phyloP scores from a whole-genome alignment of 2,888 invertebrate genomes.

The Mythimna lalbum region DNA sequence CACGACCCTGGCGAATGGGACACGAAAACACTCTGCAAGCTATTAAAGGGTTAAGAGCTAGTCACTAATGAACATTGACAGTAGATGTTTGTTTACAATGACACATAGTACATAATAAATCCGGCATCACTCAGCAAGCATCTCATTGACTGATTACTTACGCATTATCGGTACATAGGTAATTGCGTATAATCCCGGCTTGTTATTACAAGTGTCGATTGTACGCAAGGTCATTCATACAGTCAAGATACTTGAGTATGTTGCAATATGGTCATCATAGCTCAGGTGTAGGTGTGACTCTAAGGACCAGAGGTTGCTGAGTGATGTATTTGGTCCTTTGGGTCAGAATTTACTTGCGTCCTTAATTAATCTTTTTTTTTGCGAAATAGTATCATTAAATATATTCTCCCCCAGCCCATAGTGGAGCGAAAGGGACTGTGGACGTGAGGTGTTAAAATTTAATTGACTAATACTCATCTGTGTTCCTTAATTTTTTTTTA shows the following conservation, averaged over 20 bases:
- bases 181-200: conserved; percentile 18
- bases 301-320: not conserved
- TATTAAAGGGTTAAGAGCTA: not conserved
- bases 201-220: conserved; percentile 26
- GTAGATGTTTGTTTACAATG: conserved; percentile 7
- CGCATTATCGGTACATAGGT: conserved; percentile 8
- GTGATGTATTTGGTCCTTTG: not conserved
- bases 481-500: too few species aligned
- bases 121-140: conserved; percentile 19
- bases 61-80: conserved; percentile 8
- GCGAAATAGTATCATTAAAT: too few species aligned
- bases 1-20: too few species aligned
- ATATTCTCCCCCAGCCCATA: too few species aligned
- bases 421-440: too few species aligned
- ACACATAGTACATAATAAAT: not conserved
- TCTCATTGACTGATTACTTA: conserved; percentile 39
- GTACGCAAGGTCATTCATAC: conserved; percentile 18
- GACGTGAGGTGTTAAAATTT: too few species aligned
- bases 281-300: not conserved
- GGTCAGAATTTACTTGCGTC: not conserved
- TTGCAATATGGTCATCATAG: not conserved
- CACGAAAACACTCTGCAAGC: too few species aligned
- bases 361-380: too few species aligned
- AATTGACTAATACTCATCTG: too few species aligned
- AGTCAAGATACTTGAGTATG: conserved; percentile 1